phyloP scores from a whole-genome alignment of 2,113 vertebrate genomes.

The Sylvia atricapilla region DNA sequence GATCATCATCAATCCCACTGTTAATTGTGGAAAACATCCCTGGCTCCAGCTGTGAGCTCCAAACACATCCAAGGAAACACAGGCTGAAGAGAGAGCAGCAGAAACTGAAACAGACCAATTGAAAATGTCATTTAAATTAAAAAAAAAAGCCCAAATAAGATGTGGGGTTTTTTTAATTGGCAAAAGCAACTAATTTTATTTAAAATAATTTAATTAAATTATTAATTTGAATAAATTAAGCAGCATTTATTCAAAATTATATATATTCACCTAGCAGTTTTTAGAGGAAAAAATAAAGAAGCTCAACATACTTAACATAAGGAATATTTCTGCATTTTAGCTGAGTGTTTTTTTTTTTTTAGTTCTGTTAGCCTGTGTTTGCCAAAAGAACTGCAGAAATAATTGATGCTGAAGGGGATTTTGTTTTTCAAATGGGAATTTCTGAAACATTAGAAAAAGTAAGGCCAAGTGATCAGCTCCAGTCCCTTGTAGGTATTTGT shows the following conservation, averaged over 20 bases:
- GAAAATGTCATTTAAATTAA: not conserved
- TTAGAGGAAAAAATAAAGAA: not conserved
- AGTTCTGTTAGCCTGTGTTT: not conserved
- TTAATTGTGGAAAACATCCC: not conserved
- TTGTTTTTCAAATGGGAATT: not conserved
- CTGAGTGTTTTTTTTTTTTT: not conserved
- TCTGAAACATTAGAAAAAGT: not conserved
- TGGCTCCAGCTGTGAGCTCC: conserved; percentile 4
- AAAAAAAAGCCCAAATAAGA: not conserved
- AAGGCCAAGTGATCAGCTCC: not conserved
- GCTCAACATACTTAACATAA: not conserved
- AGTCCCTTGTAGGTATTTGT: not conserved
- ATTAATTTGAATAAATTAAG: not conserved
- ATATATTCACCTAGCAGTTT: not conserved
- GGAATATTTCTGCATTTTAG: not conserved
- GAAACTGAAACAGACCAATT: not conserved
- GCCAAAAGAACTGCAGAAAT: not conserved
- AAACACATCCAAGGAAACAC: conserved; percentile 11
- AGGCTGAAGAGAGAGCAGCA: not conserved
- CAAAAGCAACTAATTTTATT: not conserved
- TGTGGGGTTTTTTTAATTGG: not conserved
- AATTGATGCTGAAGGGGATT: not conserved
- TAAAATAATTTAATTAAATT: not conserved
- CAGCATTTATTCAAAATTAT: not conserved
- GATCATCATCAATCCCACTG: conserved; percentile 5